Percentiles rank a stretch among this genome's conserved stretches.
These are phyloP conservation scores for Uloborus diversus DNA, from an alignment of 1,140 invertebrate species.

Conservation along the genomic window DNA sequence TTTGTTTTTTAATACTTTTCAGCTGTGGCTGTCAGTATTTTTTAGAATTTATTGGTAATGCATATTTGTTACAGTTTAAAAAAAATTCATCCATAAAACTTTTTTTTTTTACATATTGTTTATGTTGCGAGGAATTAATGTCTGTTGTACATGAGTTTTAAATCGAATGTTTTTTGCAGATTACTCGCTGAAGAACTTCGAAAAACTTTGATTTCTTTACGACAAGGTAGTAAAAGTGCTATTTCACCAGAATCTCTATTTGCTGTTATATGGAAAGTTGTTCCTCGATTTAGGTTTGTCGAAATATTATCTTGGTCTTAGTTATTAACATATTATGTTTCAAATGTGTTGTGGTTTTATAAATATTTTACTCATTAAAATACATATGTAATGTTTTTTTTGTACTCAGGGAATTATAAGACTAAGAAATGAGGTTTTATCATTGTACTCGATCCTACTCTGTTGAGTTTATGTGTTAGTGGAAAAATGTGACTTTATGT, in stretches of 20 bases:
- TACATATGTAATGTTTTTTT: not conserved
- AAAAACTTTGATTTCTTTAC: conserved; percentile 79
- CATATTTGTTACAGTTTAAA: too few species aligned
- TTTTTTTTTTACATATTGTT: too few species aligned
- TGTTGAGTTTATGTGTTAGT: too few species aligned
- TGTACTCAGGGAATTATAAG: too few species aligned
- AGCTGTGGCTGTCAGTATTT: too few species aligned
- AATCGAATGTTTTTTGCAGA: conserved; percentile 59
- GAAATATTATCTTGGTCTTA: not conserved
- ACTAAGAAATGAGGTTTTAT: too few species aligned
- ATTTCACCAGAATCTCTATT: conserved; percentile 85
- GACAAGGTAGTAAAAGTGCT: conserved; percentile 76
- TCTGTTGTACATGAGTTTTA: too few species aligned
- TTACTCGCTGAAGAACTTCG: conserved; percentile 81
- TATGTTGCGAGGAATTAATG: too few species aligned
- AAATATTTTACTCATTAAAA: not conserved
- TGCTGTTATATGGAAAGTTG: conserved; percentile 85
- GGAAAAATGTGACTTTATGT: too few species aligned
- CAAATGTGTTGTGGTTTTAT: not conserved
- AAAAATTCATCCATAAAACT: too few species aligned
- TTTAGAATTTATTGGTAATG: too few species aligned
- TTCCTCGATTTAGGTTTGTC: conserved; percentile 76
- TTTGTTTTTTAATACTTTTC: not conserved
- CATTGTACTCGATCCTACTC: too few species aligned
- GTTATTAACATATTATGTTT: not conserved